These are phyloP conservation scores for Pelecanus crispus DNA, from an alignment of 2,113 vertebrate species.

Conservation along the genomic window DNA sequence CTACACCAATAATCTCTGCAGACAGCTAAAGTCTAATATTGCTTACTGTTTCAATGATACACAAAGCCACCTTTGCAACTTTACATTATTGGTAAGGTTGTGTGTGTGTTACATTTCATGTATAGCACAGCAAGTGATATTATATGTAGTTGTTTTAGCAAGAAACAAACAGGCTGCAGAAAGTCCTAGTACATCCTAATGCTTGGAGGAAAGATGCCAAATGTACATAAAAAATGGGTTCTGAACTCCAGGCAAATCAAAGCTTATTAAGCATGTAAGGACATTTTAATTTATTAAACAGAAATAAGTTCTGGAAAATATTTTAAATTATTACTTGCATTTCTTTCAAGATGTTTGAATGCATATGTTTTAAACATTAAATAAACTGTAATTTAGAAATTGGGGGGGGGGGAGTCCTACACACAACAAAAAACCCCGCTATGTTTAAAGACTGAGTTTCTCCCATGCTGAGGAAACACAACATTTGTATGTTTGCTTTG, in stretches of 20 bases:
- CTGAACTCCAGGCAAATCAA: not conserved
- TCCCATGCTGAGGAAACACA: not conserved
- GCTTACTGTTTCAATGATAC: not conserved
- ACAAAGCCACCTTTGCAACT: not conserved
- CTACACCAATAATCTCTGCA: not conserved
- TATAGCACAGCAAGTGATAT: not conserved
- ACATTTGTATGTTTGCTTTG: not conserved
- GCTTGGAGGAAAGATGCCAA: not conserved
- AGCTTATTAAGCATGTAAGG: not conserved
- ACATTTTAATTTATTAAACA: not conserved
- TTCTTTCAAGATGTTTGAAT: not conserved
- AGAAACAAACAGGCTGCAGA: not conserved
- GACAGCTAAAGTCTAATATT: not conserved
- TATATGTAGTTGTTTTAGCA: not conserved
- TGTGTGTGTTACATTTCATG: not conserved
- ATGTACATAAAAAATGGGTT: not conserved
- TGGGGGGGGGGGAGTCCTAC: not conserved
- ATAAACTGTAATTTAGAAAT: not conserved
- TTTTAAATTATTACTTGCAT: not conserved
- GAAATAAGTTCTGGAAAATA: not conserved
- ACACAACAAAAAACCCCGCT: rapidly evolving
- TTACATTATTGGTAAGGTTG: not conserved
- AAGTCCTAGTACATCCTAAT: not conserved
- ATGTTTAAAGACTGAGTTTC: not conserved
- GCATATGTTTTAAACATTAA: not conserved